phyloP scores from a whole-genome alignment of 2,888 invertebrate genomes.

The Ferrisia virgata region DNA sequence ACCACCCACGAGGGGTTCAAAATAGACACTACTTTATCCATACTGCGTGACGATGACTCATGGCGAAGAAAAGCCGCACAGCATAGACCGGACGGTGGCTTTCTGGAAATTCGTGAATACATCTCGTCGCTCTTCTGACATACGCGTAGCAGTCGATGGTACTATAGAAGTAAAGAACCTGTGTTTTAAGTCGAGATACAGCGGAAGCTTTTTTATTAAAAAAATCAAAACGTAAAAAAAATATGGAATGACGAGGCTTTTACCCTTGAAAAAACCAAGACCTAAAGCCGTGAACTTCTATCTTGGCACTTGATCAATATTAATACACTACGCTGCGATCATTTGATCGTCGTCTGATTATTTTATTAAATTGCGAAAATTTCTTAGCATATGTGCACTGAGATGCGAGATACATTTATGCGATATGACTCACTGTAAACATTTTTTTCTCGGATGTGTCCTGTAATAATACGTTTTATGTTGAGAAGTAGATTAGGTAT shows the following conservation, averaged over 20 bases:
- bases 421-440: background rate
- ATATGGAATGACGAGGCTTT: background rate
- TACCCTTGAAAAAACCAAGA: conserved; percentile 23
- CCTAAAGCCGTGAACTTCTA: conserved; percentile 15
- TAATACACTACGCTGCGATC: conserved; percentile 11
- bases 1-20: background rate
- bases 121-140: no score
- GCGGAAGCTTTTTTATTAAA: conserved; percentile 16
- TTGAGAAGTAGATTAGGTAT: no score
- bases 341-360: conserved; percentile 6
- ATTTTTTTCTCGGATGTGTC: background rate
- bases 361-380: conserved; percentile 25
- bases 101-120: conserved; percentile 1
- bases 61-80: background rate
- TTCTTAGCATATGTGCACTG: background rate
- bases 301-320: conserved; percentile 23
- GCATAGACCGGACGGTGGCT: background rate
- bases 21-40: background rate
- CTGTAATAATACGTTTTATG: no score
- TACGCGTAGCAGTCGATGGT: background rate
- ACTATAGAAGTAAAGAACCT: background rate
- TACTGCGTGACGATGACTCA: background rate
- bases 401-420: background rate
- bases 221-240: conserved; percentile 24
- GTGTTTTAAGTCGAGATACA: background rate